phyloP scores from a whole-genome alignment of 2,113 vertebrate genomes.

The Callaeas wilsoni region DNA sequence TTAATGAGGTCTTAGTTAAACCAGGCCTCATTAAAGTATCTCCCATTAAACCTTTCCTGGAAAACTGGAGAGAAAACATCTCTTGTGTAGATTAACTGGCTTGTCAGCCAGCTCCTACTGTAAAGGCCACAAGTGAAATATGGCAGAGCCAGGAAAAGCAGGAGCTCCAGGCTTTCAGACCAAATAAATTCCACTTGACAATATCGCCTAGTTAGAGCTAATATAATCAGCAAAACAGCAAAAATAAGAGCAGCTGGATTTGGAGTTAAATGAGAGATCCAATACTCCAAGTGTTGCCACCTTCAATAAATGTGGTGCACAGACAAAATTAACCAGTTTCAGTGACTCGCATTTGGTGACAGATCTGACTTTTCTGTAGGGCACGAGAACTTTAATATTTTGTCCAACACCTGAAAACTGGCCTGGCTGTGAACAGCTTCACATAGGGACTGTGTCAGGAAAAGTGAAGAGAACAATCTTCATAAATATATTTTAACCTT shows the following conservation, averaged over 20 bases:
- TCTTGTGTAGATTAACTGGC: slow-evolving; percentile 14
- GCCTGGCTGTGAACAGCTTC: not conserved
- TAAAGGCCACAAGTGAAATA: slow-evolving; percentile 16
- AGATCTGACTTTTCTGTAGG: not conserved
- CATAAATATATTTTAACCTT: not conserved
- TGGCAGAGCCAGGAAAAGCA: not conserved
- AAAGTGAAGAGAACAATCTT: not conserved
- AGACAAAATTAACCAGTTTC: not conserved
- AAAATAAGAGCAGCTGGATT: not conserved
- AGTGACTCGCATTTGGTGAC: not conserved
- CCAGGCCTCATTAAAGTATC: slow-evolving; percentile 29
- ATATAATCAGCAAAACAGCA: not conserved
- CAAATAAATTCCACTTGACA: not conserved
- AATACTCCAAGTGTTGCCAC: not conserved
- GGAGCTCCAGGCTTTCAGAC: not conserved
- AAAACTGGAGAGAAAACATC: slow-evolving; percentile 14
- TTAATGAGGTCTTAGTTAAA: slow-evolving; percentile 29
- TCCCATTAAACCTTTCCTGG: slow-evolving; percentile 29
- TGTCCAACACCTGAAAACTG: not conserved
- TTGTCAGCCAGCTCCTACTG: slow-evolving; percentile 44
- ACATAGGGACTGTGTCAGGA: not conserved
- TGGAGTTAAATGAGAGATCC: not conserved
- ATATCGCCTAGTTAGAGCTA: not conserved
- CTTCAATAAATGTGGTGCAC: not conserved
- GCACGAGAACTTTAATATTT: not conserved